Evolutionary conservation across 2,888 invertebrate species (phyloP).

Genomic region (Chrysina gloriosa): DNA sequence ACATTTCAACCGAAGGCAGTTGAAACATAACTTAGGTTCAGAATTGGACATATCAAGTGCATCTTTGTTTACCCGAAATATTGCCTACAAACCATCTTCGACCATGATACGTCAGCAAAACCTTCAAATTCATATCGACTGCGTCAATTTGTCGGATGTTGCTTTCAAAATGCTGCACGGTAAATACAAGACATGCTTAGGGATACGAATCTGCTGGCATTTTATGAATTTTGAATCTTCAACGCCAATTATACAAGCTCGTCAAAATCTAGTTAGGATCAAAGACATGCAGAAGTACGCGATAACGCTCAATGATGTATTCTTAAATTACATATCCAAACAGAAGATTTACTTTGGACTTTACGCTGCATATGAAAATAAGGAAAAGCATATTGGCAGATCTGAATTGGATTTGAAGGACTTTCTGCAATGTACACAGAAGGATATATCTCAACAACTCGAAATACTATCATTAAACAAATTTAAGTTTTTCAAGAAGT

Average conservation of each 20-base stretch:
- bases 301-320: slow-evolving; percentile 37
- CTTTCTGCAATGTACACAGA: slow-evolving; percentile 28
- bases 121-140: slow-evolving; percentile 43
- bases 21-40: not conserved
- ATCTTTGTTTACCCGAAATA: slow-evolving; percentile 18
- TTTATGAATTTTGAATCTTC: slow-evolving; percentile 43
- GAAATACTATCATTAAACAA: slow-evolving; percentile 41
- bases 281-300: slow-evolving; percentile 40
- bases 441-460: slow-evolving; percentile 25
- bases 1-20: not conserved
- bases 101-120: slow-evolving; percentile 6
- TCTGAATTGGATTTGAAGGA: slow-evolving; percentile 39
- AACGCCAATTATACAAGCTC: slow-evolving; percentile 20
- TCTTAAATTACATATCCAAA: slow-evolving; percentile 37
- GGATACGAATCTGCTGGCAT: slow-evolving; percentile 42
- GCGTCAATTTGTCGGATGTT: slow-evolving; percentile 34
- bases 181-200: slow-evolving; percentile 21
- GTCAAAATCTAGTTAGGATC: slow-evolving; percentile 19
- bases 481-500: slow-evolving; percentile 28
- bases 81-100: slow-evolving; percentile 6
- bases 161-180: slow-evolving; percentile 26
- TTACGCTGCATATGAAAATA: slow-evolving; percentile 17
- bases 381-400: slow-evolving; percentile 42
- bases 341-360: slow-evolving; percentile 39
- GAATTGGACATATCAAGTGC: slow-evolving; percentile 9